These are phyloP conservation scores for Leptinotarsa rubiginosa DNA, from an alignment of 2,888 invertebrate species.

Conservation along the genomic window DNA sequence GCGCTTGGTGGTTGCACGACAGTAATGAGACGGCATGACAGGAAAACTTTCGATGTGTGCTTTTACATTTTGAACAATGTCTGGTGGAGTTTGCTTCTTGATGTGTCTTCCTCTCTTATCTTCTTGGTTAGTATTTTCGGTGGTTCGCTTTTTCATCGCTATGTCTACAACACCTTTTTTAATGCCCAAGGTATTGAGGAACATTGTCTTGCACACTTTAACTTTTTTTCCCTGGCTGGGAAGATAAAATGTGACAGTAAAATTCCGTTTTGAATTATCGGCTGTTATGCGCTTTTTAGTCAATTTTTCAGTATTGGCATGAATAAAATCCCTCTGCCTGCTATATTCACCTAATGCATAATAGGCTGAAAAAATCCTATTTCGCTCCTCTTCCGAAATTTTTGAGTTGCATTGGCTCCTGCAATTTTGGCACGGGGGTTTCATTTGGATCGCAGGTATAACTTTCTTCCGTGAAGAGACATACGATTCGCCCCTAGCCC, in stretches of 20 bases:
- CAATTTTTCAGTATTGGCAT: conserved; percentile 8
- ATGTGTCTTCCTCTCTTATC: conserved; percentile 29
- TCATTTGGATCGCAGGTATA: conserved; percentile 16
- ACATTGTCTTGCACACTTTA: conserved; percentile 39
- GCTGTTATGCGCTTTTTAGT: conserved; percentile 4
- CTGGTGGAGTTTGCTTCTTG: conserved; percentile 13
- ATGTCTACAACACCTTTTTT: conserved; percentile 38
- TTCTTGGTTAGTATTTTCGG: conserved; percentile 30
- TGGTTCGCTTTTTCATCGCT: conserved; percentile 33
- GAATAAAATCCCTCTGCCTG: conserved; percentile 26
- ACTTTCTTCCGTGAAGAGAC: conserved; percentile 22
- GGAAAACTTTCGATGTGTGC: conserved; percentile 34
- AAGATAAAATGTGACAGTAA: conserved; percentile 23
- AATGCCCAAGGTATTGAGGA: conserved; percentile 39
- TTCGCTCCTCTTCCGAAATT: background rate
- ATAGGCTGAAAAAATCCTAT: conserved; percentile 22
- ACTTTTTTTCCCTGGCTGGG: conserved; percentile 24
- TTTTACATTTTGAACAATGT: conserved; percentile 24
- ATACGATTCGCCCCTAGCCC: conserved; percentile 25
- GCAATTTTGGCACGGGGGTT: conserved; percentile 20
- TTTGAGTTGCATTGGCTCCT: conserved; percentile 23
- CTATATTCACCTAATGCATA: conserved; percentile 21
- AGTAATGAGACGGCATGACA: conserved; percentile 32
- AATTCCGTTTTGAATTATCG: conserved; percentile 9
- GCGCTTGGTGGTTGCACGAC: conserved; percentile 24